These are phyloP conservation scores for Campoletis raptor DNA, from an alignment of 2,888 invertebrate species.

Conservation along the genomic window DNA sequence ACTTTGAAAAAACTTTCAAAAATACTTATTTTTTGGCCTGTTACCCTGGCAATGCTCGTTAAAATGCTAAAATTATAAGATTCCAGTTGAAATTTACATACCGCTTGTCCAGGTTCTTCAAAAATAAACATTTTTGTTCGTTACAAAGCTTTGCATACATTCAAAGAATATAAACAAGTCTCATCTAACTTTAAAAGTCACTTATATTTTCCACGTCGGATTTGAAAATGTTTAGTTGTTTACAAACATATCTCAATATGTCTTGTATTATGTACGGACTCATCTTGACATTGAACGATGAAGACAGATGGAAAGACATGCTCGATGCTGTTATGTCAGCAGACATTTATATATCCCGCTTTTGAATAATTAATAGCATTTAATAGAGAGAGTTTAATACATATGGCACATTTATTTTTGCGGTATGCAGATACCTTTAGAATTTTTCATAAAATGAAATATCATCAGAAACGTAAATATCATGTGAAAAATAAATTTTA, in stretches of 20 bases:
- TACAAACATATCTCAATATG: not conserved
- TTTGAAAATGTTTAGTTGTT: not conserved
- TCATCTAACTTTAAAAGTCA: not conserved
- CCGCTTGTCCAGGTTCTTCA: not conserved
- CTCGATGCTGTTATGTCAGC: not conserved
- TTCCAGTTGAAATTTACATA: not conserved
- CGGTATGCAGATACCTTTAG: not conserved
- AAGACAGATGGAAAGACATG: conserved; percentile 22
- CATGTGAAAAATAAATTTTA: too few relatives aligned
- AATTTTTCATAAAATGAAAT: not conserved
- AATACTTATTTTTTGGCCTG: too few relatives aligned
- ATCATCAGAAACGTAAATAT: not conserved
- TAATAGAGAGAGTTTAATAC: not conserved
- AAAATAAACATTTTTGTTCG: not conserved
- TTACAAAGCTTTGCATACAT: not conserved
- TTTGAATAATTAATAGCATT: not conserved
- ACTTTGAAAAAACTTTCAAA: too few relatives aligned
- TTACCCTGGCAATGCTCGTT: too few relatives aligned
- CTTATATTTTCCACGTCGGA: not conserved
- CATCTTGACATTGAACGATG: conserved; percentile 28
- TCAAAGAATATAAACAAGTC: not conserved
- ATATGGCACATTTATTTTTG: not conserved
- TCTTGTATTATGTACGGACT: not conserved
- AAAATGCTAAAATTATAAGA: not conserved
- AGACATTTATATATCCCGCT: not conserved